Base-by-base conservation (phyloP, 2,113 vertebrate species). In the Benthochromis sp. region DNA sequence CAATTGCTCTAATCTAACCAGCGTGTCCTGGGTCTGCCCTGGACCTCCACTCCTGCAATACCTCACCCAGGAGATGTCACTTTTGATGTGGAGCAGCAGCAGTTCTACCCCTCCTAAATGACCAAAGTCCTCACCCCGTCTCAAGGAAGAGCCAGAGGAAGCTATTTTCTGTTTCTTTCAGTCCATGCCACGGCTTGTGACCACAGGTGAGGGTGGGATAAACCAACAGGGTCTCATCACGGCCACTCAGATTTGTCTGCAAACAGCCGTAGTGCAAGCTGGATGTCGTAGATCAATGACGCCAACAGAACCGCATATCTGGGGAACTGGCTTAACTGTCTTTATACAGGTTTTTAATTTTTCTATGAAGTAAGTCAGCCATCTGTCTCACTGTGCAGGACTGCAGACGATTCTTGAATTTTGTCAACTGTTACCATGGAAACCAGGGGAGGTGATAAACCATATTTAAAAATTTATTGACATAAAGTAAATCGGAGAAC, bases 401-500 rank as follows among this genome's bases (percentile, higher is more conserved):
- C 91, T 95, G 93, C 82, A 90, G 94, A 4, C 73, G 38, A 3
- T 94, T 94, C 81, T 83, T 94, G 17, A 94, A 94, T 63, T 79
- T 92, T 34, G 54, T 94, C 2, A 94, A 94, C 31, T 0, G 83
- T 90, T 24, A 8, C 84, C 84, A 86, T 59, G 92, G 87, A n/a
- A 59, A 90, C 69, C 59, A 83, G 71, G 86, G 78, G 27, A 91
- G 92, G 93, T 93, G 59, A 81, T 3, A 3, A 47, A 34, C 17
- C 24, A 21, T 3, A 9, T 24, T 17, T 17, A 3, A 85, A 7
- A 19, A 13, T 21, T 4, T 4, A 38, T 7, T 3, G 14, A 13
- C 11, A 12, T 11, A 11, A 21, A 53, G n/a, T 2, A 8, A 12
- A 29, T 14, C 1, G 11, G 5, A n/a, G 19, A 45, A 10, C 27